Percentiles rank a stretch among this genome's conserved stretches.
These are phyloP conservation scores for Meghimatium bilineatum DNA, from an alignment of 2,888 invertebrate species.

Conservation along the genomic window DNA sequence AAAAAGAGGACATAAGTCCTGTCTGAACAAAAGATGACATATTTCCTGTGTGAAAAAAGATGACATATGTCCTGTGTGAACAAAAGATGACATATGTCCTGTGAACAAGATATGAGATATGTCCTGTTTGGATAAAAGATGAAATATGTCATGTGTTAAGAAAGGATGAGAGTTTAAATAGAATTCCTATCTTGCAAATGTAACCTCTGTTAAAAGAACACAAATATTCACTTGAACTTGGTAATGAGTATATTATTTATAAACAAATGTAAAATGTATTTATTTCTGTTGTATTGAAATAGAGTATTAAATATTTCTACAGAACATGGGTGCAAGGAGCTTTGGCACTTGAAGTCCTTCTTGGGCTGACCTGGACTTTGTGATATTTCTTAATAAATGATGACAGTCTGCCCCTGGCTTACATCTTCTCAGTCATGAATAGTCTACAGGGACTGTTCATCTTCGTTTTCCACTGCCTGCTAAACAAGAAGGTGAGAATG, in stretches of 20 bases:
- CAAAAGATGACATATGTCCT: too few relatives aligned
- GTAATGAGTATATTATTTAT: background rate
- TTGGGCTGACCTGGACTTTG: constrained; percentile 67
- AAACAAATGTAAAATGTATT: background rate
- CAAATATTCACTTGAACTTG: background rate
- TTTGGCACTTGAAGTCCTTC: constrained; percentile 55
- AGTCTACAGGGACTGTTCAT: constrained; percentile 61
- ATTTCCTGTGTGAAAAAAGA: too few relatives aligned
- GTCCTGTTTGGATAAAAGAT: too few relatives aligned
- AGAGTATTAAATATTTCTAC: background rate
- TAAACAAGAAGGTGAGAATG: too few relatives aligned
- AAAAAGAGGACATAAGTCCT: too few relatives aligned
- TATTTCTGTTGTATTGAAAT: background rate
- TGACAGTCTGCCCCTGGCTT: constrained; percentile 66
- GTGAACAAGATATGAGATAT: too few relatives aligned
- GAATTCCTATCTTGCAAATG: too few relatives aligned
- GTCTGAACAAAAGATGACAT: too few relatives aligned
- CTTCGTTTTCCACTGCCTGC: background rate
- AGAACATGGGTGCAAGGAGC: constrained; percentile 58
- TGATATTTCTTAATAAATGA: constrained; percentile 69
- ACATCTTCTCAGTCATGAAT: constrained; percentile 69
- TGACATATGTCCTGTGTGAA: too few relatives aligned
- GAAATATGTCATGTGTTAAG: too few relatives aligned
- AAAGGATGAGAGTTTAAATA: too few relatives aligned
- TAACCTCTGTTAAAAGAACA: too few relatives aligned